Conservation (phyloP, 2,113 vertebrate species). For the Psilopsiagon aymara region DNA sequence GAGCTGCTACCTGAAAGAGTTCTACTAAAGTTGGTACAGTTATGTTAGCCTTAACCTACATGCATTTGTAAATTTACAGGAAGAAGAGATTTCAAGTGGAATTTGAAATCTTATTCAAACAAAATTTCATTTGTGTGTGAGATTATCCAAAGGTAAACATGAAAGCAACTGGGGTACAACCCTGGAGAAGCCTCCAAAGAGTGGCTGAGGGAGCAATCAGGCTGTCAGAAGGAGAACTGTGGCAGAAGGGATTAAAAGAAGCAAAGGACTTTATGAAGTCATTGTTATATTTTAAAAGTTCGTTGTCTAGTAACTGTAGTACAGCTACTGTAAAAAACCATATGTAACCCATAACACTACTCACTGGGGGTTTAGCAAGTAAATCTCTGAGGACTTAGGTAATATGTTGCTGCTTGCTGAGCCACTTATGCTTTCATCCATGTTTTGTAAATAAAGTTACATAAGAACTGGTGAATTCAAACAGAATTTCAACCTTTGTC, state of each 20-base stretch:
- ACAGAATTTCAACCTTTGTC: not conserved
- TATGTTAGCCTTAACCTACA: not conserved
- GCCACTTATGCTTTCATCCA: fast-evolving
- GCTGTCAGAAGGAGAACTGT: not conserved
- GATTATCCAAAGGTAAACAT: not conserved
- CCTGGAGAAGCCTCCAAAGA: not conserved
- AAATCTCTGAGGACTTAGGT: not conserved
- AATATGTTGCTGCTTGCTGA: not conserved
- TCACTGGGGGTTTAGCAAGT: not conserved
- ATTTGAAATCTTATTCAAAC: not conserved
- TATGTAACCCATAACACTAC: not conserved
- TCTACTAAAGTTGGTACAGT: not conserved
- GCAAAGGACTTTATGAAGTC: not conserved
- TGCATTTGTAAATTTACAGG: not conserved
- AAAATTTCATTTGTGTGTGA: not conserved
- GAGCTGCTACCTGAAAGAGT: not conserved
- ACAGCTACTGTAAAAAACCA: not conserved
- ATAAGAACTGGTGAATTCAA: not conserved
- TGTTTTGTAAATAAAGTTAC: not conserved
- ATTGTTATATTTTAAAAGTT: not conserved
- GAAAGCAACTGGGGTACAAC: not conserved
- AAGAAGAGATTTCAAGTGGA: not conserved
- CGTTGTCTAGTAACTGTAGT: not conserved
- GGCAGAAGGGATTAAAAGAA: not conserved
- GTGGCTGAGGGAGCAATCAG: not conserved